Base-by-base conservation (phyloP, 2,797 vertebrate species). In the Hybognathus amarus region DNA sequence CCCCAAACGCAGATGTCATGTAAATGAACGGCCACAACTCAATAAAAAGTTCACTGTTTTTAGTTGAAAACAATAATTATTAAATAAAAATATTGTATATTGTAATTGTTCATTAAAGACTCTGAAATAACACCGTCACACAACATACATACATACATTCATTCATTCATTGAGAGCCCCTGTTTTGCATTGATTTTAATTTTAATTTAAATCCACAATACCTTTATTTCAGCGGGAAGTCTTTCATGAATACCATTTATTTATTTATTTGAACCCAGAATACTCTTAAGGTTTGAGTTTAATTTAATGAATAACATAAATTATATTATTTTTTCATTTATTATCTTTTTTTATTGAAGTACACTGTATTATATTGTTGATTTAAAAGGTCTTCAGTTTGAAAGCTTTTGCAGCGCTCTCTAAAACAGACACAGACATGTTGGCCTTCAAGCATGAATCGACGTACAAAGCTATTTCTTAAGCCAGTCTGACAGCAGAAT, bases 361-460 rank as follows among this genome's bases (percentile, higher is more conserved):
- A 88, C 88, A 82, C 88, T 59, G 88, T 87, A 88, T 45, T 50
- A 38, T 90, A 1, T 88, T 92, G 89, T 89, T 87, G 84, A 89
- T 78, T 79, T 79, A 79, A 54, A n/a, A 20, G 80, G 90, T 93
- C 91, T 92, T 85, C 90, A 90, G 66, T 83, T 74, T 89, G 87
- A 90, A 91, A 79, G 88, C 87, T 86, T 87, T 74, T 84, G 79
- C 79, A 88, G 84, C 68, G 87, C 83, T 80, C 77, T 76, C 0
- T 18, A 71, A 90, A 78, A 88, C 93, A 93, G 90, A 94, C 91
- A 89, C 89, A 89, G 94, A 91, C 94, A 93, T 93, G 94, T 94
- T 89, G 74, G 88, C 87, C 83, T 89, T 87, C 89, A 90, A 92
- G 90, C 86, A 86, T 56, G 87, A 91, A 89, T 91, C 86, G 87